Evolutionary conservation across 2,888 invertebrate species (phyloP).

Genomic region (Ectropis crepuscularia): DNA sequence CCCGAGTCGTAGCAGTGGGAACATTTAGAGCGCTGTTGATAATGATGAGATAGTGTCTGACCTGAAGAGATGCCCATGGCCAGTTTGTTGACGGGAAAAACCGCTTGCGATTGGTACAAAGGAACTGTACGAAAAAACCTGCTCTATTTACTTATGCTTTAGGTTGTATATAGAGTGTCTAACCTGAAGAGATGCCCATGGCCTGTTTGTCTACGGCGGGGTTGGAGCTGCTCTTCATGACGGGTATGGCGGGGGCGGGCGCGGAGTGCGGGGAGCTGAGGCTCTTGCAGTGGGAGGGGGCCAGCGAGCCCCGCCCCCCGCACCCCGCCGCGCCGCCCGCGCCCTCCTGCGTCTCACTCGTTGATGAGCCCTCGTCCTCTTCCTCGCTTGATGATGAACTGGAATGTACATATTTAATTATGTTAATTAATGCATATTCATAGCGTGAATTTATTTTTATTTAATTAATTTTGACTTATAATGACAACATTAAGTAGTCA

Average conservation of each 20-base stretch:
- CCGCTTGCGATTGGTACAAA: no score
- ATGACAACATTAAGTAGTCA: no score
- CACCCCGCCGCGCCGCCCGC: constrained; percentile 55
- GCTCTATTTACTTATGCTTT: no score
- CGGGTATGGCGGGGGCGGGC: constrained; percentile 74
- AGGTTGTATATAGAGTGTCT: constrained; percentile 32
- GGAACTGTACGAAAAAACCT: no score
- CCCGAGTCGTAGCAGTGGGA: no score
- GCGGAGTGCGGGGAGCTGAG: constrained; percentile 76
- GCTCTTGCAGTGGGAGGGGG: constrained; percentile 76
- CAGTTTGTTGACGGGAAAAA: constrained; percentile 80
- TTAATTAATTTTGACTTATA: no score
- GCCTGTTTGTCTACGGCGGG: constrained; percentile 81
- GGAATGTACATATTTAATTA: constrained; percentile 59
- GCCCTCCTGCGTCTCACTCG: constrained; percentile 77
- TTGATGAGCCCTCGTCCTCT: constrained; percentile 83
- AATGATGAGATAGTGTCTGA: constrained; percentile 47
- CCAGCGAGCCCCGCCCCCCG: constrained; percentile 57
- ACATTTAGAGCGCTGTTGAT: no score
- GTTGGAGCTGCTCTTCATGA: constrained; percentile 80
- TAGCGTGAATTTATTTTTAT: no score
- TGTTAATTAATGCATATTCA: no score
- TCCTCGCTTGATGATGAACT: constrained; percentile 90
- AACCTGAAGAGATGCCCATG: constrained; percentile 78
- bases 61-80: constrained; percentile 80